Evolutionary conservation across 2,113 vertebrate genomes (phyloP), one percentile per base, ranked within the genome.

Genomic region (Oncorhynchus clarkii): DNA sequence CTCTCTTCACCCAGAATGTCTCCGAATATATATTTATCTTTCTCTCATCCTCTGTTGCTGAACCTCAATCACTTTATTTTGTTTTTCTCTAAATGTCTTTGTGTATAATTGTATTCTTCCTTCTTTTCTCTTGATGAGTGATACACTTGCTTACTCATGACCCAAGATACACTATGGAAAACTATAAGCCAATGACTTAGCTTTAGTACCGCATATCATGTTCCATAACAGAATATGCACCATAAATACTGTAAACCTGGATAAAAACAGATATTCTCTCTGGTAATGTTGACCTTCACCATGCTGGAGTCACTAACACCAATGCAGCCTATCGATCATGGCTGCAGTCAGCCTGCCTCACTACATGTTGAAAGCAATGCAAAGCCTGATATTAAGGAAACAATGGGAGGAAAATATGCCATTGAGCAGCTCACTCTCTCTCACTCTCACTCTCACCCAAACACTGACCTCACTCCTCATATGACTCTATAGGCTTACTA

Each of bases 391-490:
- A 64, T 77, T 72, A 48, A 70, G 20, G 22, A 80, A 87, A 90
- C 87, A 89, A 92, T 87, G 72, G 71, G 78, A 79, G 84, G 84
- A 88, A 89, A 86, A 78, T 45, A 45, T 9, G n/a, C 62, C 71
- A 80, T 86, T 81, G 70, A 84, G 71, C 67, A 71, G 73, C 59
- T 76, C 54, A 65, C 64, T 54, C 45, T 65, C 34, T n/a, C 59
- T 76, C 54, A 65, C 64, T 54, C 45, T 65, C 34, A n/a, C n/a
- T n/a, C n/a, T 67, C 51, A 45, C 9, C 45, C 20, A 54, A 67
- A 74, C 9, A 45, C 39, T 39, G 39, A 39, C 9, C 39, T 45
- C 9, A 45, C 39, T 45, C 39, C 39, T 12, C 39, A 45, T 45
- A 45, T 11, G 39, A 45, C 39, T 45, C 39, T 9, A 45, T 45